A percentile compares a stretch with the other conserved stretches of the same genome.
These are phyloP conservation scores for Lagria hirta DNA, from an alignment of 2,888 invertebrate genomes.

Conservation along the genomic window DNA sequence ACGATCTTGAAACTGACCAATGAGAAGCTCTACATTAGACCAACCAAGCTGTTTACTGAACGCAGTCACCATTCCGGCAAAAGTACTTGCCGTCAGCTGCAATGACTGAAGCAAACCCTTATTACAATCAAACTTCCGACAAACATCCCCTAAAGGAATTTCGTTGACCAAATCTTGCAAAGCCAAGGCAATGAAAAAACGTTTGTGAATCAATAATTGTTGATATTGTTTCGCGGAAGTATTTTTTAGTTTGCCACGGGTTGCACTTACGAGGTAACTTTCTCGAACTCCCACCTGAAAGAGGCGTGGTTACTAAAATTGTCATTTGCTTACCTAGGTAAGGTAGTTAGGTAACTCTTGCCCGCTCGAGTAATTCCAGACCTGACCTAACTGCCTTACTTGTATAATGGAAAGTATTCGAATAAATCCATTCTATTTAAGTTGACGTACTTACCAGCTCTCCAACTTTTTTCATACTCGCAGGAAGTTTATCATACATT, in stretches of 20 bases:
- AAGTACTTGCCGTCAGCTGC: slow-evolving; percentile 92
- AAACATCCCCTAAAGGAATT: slow-evolving; percentile 75
- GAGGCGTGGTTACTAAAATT: too few relatives aligned
- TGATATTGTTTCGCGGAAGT: slow-evolving; percentile 56
- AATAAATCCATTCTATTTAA: too few relatives aligned
- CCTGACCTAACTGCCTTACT: too few relatives aligned
- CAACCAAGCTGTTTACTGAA: slow-evolving; percentile 93
- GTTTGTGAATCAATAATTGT: slow-evolving; percentile 66
- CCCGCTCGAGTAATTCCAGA: too few relatives aligned
- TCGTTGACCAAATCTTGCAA: slow-evolving; percentile 93
- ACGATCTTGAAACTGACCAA: slow-evolving; percentile 91
- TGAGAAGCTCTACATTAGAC: slow-evolving; percentile 83
- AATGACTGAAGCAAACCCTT: slow-evolving; percentile 91
- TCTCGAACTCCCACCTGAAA: slow-evolving; percentile 91
- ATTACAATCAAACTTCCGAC: slow-evolving; percentile 81
- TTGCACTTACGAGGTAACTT: slow-evolving; percentile 76
- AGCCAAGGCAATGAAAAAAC: slow-evolving; percentile 89
- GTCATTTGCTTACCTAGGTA: too few relatives aligned
- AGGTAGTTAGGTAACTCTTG: too few relatives aligned
- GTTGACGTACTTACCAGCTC: too few relatives aligned
- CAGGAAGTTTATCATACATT: slow-evolving; percentile 78
- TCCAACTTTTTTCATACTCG: slow-evolving; percentile 82
- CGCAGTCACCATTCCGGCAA: slow-evolving; percentile 97
- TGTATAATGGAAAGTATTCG: too few relatives aligned
- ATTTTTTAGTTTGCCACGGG: slow-evolving; percentile 66